Base-by-base conservation (phyloP, 2,888 invertebrate genomes). In the Strigamia crassipes region DNA sequence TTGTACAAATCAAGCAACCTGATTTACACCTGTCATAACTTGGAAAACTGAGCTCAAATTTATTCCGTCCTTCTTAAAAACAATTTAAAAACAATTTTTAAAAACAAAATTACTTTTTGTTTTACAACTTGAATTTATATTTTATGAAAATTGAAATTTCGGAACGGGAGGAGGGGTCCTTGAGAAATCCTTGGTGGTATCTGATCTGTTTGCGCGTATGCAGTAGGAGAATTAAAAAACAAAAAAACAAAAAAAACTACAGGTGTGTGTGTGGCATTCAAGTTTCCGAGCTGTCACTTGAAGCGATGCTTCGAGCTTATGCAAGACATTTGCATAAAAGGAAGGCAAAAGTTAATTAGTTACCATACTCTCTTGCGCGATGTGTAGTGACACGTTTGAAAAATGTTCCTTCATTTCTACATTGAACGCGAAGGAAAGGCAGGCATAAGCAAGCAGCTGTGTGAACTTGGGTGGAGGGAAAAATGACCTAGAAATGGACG, bases 231-330 rank as follows among this genome's bases (percentile, higher is more conserved):
- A 73, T 27, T 56, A 13, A 12, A 56, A 56, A 56, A 73, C 31
- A 6, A 38, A 38, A 10, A 38, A 38, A 34, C n/a, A 6, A 38
- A 38, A 38, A 38, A 38, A 73, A 31, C 5, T 13, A 73, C 73
- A 73, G 73, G 73, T 73, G 73, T 73, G 73, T 73, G 73, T 73
- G 73, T 73, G 73, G 73, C 73, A 73, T 73, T 73, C 73, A 73
- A 27, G 73, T 31, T 73, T 12, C 2, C 5, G 31, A 73, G 73
- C 73, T 27, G 73, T 73, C 73, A 73, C 23, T 66, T 66, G 12
- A n/a, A 31, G 73, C 56, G 56, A 56, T 18, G 56, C 56, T 56
- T 18, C 18, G 18, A 56, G 56, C 56, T 18, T 56, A 18, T n/a
- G 56, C 56, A 18, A 9, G 18, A 18, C 21, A 73, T 73, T 73